A percentile compares a stretch with the other conserved stretches of the same genome.
phyloP scores from a whole-genome alignment of 2,888 invertebrate species.

The Hirtodrosophila confusa region DNA sequence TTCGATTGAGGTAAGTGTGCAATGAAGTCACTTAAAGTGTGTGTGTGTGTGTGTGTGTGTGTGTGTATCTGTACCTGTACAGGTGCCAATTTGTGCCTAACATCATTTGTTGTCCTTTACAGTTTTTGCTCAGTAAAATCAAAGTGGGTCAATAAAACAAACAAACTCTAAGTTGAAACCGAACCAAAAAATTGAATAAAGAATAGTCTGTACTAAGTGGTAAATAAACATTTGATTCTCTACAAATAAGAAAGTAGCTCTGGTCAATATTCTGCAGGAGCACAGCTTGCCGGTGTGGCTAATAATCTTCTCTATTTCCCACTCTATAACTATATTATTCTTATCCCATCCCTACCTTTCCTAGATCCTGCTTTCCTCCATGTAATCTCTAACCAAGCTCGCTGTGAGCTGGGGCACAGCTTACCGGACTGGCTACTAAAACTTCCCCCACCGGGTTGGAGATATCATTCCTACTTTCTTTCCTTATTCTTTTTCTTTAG shows the following conservation, averaged over 20 bases:
- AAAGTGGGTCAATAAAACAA: conserved; percentile 45
- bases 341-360: too few relatives aligned
- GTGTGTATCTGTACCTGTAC: neutral
- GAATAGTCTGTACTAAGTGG: conserved; percentile 7
- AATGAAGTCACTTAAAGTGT: conserved; percentile 32
- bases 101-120: conserved; percentile 25
- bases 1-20: conserved; percentile 37
- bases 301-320: too few relatives aligned
- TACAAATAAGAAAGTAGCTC: neutral
- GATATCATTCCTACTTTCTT: too few relatives aligned
- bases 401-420: too few relatives aligned
- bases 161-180: conserved; percentile 14
- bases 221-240: conserved; percentile 17
- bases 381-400: too few relatives aligned
- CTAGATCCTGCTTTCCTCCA: too few relatives aligned
- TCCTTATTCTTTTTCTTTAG: too few relatives aligned
- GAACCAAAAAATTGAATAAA: neutral
- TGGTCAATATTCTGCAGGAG: neutral
- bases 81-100: conserved; percentile 41
- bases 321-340: too few relatives aligned
- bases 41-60: conserved; percentile 9
- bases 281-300: too few relatives aligned
- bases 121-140: conserved; percentile 25
- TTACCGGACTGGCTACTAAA: too few relatives aligned
- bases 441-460: too few relatives aligned